Conservation (phyloP, 2,113 vertebrate genomes). For the Osmerus eperlanus region DNA sequence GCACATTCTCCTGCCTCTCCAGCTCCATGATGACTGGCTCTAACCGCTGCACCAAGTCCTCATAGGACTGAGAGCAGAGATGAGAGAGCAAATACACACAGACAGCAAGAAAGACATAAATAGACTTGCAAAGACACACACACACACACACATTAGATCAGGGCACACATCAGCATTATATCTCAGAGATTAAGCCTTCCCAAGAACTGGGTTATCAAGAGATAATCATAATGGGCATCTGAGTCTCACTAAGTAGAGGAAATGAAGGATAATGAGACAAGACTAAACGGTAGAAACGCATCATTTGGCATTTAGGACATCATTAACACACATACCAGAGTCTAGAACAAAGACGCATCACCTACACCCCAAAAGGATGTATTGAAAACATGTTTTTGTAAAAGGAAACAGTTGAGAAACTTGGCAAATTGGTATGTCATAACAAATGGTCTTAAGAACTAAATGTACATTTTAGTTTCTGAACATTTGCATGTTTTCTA, state of each 20-base stretch:
- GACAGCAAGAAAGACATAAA: neutral
- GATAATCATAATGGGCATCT: constrained; percentile 28
- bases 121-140: neutral
- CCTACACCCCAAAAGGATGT: no score
- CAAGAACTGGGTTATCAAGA: neutral
- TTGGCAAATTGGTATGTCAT: neutral
- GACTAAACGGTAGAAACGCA: neutral
- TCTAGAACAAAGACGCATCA: no score
- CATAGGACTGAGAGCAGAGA: constrained; percentile 81
- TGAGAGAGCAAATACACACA: neutral
- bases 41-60: constrained; percentile 94
- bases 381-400: no score
- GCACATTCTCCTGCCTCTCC: constrained; percentile 95
- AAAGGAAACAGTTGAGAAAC: neutral
- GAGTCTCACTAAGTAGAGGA: constrained; percentile 30
- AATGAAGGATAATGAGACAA: constrained; percentile 44
- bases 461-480: no score
- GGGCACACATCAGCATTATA: neutral
- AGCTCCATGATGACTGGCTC: constrained; percentile 99
- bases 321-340: neutral
- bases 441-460: no score
- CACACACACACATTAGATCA: neutral
- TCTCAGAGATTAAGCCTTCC: neutral
- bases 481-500: no score
- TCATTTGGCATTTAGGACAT: neutral